A percentile compares a stretch with the other conserved stretches of the same genome.
These are phyloP conservation scores for Calvadosia cruxmelitensis DNA, from an alignment of 30 jellyfish, hydroid and myxozoan genomes.

Conservation along the genomic window DNA sequence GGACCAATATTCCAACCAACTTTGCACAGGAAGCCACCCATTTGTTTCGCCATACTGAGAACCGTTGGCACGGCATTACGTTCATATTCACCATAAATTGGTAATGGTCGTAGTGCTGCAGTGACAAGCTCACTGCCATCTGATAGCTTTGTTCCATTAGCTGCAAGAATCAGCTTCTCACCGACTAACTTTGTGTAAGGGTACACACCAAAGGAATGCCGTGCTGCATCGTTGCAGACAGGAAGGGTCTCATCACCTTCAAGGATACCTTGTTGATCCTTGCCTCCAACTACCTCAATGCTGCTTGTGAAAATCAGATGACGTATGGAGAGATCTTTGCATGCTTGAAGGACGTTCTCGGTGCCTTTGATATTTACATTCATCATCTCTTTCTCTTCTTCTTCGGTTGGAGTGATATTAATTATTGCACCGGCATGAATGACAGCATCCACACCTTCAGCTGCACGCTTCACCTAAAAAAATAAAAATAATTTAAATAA, in stretches of 20 bases:
- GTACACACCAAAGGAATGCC: neutral
- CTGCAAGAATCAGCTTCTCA: neutral
- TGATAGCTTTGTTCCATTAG: neutral
- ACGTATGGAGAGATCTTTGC: neutral
- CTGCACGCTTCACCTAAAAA: neutral
- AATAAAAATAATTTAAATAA: too few species aligned
- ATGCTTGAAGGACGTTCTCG: neutral
- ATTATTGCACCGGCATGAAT: neutral
- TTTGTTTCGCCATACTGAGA: neutral
- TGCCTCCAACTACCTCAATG: constrained; percentile 1
- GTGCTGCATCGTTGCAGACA: neutral
- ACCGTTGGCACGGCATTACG: neutral
- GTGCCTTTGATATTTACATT: neutral
- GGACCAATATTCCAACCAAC: constrained; percentile 3
- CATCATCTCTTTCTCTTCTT: neutral
- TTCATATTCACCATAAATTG: neutral
- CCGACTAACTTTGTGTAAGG: neutral
- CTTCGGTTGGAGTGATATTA: neutral
- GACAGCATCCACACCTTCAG: neutral
- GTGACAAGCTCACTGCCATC: neutral
- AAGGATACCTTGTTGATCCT: neutral
- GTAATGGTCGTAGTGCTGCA: neutral
- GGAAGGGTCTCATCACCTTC: neutral
- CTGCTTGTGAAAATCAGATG: neutral
- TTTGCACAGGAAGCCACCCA: neutral